Evolutionary conservation across 2,888 invertebrate species (phyloP).

Genomic region (Kuschelorhynchus macadamiae): DNA sequence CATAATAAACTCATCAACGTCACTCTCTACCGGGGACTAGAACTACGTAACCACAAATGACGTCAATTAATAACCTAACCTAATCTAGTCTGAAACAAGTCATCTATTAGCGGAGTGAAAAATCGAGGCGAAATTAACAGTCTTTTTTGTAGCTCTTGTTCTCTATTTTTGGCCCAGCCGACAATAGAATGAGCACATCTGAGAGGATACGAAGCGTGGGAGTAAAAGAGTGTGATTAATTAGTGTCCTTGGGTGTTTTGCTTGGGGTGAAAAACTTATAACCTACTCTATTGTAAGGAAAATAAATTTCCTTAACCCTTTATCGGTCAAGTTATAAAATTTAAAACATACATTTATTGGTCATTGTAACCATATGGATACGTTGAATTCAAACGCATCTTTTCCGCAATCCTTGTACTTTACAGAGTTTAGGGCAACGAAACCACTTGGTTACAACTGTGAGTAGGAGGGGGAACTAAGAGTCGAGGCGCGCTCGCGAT

Average conservation of each 20-base stretch:
- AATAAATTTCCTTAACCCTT: no score
- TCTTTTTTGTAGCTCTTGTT: slow-evolving; percentile 35
- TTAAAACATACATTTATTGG: no score
- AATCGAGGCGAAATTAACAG: slow-evolving; percentile 40
- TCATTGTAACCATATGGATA: no score
- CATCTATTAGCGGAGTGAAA: slow-evolving; percentile 47
- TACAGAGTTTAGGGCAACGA: no score
- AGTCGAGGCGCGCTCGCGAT: no score
- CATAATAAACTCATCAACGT: slow-evolving; percentile 29
- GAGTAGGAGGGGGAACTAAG: no score
- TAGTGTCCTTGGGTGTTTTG: background rate
- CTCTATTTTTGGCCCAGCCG: slow-evolving; percentile 29
- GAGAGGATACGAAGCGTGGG: background rate
- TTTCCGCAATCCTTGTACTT: no score
- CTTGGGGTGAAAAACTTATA: no score
- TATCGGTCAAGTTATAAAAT: no score
- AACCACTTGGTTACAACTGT: no score
- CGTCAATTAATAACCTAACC: slow-evolving; percentile 47
- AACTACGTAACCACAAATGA: slow-evolving; percentile 41
- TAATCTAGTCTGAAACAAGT: slow-evolving; percentile 43
- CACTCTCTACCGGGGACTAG: slow-evolving; percentile 10
- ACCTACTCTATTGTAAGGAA: no score
- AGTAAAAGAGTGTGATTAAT: background rate
- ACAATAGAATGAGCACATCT: slow-evolving; percentile 23
- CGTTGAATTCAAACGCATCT: no score